Evolutionary conservation across 2,797 vertebrate genomes (phyloP).

Genomic region (Menidia menidia): DNA sequence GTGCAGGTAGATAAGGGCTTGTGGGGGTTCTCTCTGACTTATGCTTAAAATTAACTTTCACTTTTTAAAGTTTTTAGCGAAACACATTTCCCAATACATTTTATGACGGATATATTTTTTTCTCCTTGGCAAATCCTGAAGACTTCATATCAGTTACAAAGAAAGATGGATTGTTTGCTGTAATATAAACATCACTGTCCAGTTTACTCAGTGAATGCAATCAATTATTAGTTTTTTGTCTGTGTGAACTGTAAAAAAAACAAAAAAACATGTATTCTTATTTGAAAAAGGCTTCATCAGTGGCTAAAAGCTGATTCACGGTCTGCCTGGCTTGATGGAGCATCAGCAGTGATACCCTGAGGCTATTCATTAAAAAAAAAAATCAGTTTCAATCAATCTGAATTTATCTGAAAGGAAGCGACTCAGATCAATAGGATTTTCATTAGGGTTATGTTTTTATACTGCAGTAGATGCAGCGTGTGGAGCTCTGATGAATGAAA

Average conservation of each 20-base stretch:
- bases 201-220: slow-evolving; percentile 22
- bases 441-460: slow-evolving; percentile 86
- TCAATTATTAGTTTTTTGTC: slow-evolving; percentile 16
- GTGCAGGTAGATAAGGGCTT: slow-evolving; percentile 31
- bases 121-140: not conserved
- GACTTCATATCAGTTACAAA: not conserved
- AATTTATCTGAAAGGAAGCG: slow-evolving; percentile 83
- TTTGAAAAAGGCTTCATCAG: slow-evolving; percentile 19
- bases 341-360: slow-evolving; percentile 52
- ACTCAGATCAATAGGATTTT: slow-evolving; percentile 83
- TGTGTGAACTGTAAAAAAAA: not conserved
- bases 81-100: slow-evolving; percentile 19
- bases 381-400: slow-evolving; percentile 69
- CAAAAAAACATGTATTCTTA: not conserved
- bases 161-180: slow-evolving; percentile 10
- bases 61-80: slow-evolving; percentile 15
- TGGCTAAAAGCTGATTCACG: slow-evolving; percentile 32
- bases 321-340: slow-evolving; percentile 53
- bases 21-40: too few relatives aligned
- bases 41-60: not conserved
- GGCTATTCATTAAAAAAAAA: slow-evolving; percentile 66
- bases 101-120: not conserved
- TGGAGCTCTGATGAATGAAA: slow-evolving; percentile 78
- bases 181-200: slow-evolving; percentile 19
- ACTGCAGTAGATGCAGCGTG: slow-evolving; percentile 69